A percentile compares a stretch with the other conserved stretches of the same genome.
Conservation (phyloP, 2,888 invertebrate genomes). For the Argynnis bischoffii region DNA sequence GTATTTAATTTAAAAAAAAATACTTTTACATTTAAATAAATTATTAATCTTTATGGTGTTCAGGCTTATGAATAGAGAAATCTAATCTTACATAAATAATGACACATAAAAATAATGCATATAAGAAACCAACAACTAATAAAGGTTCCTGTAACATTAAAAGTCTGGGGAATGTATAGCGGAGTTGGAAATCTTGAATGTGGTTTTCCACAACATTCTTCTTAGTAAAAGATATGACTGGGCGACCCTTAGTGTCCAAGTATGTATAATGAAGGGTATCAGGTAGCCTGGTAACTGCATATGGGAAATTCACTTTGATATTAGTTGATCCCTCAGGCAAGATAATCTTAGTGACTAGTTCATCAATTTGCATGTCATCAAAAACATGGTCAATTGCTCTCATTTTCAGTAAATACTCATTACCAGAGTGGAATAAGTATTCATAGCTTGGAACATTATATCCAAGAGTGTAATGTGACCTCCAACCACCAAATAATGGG, state of each 20-base stretch:
- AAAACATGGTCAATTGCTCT: conserved; percentile 97
- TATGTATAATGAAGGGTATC: conserved; percentile 95
- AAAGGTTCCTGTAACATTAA: conserved; percentile 97
- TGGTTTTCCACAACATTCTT: conserved; percentile 97
- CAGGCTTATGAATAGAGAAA: conserved; percentile 93
- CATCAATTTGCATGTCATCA: conserved; percentile 98
- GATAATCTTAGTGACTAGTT: conserved; percentile 93
- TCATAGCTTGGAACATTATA: conserved; percentile 99
- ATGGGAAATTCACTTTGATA: conserved; percentile 91
- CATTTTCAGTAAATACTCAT: conserved; percentile 93
- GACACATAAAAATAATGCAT: conserved; percentile 93
- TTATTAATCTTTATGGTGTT: conserved; percentile 80
- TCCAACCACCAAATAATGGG: conserved; percentile 99
- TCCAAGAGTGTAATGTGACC: conserved; percentile 97
- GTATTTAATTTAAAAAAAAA: conserved; percentile 11
- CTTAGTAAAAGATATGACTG: conserved; percentile 91
- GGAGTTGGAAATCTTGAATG: conserved; percentile 95
- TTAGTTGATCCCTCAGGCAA: conserved; percentile 96
- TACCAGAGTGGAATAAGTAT: conserved; percentile 92
- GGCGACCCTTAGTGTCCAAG: conserved; percentile 96
- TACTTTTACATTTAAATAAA: conserved; percentile 27
- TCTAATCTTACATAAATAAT: conserved; percentile 97
- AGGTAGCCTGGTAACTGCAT: conserved; percentile 86
- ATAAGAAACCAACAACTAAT: conserved; percentile 93
- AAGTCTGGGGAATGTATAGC: conserved; percentile 92